A percentile compares a stretch with the other conserved stretches of the same genome.
Evolutionary conservation across 2,113 vertebrate genomes (phyloP).

Genomic region (Maccullochella peelii): DNA sequence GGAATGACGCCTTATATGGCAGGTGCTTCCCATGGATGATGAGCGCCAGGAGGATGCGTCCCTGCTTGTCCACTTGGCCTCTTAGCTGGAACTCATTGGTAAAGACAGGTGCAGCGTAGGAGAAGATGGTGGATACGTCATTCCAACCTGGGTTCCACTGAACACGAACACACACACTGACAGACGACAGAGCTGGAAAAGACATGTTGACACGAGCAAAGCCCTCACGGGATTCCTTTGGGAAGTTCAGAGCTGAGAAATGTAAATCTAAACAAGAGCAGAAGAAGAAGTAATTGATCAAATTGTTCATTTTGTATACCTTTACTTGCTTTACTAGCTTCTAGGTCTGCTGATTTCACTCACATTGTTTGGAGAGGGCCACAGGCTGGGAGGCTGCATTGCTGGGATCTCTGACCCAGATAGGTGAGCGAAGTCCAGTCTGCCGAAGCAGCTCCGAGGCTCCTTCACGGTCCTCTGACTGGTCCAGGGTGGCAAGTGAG

Average conservation of each 20-base stretch:
- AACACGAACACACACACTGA: constrained; percentile 88
- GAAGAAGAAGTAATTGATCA: neutral
- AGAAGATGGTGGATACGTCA: constrained; percentile 87
- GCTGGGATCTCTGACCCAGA: constrained; percentile 84
- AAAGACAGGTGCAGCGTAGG: constrained; percentile 85
- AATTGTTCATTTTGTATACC: neutral
- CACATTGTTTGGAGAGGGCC: constrained; percentile 72
- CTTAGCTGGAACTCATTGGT: constrained; percentile 92
- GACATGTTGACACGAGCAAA: constrained; percentile 81
- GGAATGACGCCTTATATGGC: constrained; percentile 86
- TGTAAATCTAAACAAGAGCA: constrained; percentile 58
- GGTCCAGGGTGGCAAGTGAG: constrained; percentile 70
- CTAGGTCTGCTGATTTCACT: constrained; percentile 42
- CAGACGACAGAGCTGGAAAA: constrained; percentile 82
- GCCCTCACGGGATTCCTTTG: constrained; percentile 83
- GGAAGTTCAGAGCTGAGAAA: constrained; percentile 83
- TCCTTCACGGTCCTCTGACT: constrained; percentile 38
- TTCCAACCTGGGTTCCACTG: constrained; percentile 86
- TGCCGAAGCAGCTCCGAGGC: constrained; percentile 68
- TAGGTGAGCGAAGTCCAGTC: constrained; percentile 51
- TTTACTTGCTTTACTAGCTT: neutral
- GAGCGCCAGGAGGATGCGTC: constrained; percentile 85
- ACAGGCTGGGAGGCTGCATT: constrained; percentile 13
- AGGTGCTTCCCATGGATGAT: constrained; percentile 90
- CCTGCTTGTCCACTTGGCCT: constrained; percentile 79